Percentiles rank a stretch among this genome's conserved stretches.
Conservation (phyloP, 2,797 vertebrate genomes). For the Pelochelys cantorii region DNA sequence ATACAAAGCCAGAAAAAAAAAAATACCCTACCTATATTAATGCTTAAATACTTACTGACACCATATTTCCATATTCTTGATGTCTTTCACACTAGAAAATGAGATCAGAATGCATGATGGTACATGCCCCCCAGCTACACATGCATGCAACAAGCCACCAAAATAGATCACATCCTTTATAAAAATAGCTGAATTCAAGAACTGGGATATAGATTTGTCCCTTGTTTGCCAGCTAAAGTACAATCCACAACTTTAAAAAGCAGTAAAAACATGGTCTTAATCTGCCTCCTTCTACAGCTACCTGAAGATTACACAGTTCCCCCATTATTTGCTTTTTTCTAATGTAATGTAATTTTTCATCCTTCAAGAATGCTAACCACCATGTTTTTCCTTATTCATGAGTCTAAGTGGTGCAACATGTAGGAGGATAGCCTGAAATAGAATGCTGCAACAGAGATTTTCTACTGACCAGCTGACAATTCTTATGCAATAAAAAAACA, state of each 20-base stretch:
- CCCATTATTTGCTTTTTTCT: not conserved
- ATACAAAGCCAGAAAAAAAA: not conserved
- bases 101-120: not conserved
- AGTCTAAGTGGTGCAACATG: slow-evolving; percentile 44
- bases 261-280: slow-evolving; percentile 11
- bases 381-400: slow-evolving; percentile 30
- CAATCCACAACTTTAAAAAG: fast-evolving
- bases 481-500: slow-evolving; percentile 66
- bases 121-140: not conserved
- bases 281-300: not conserved
- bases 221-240: not conserved
- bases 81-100: not conserved
- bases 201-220: not conserved
- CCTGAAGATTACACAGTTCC: not conserved
- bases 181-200: not conserved
- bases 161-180: not conserved
- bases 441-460: slow-evolving; percentile 54
- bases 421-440: slow-evolving; percentile 36
- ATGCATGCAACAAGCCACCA: not conserved
- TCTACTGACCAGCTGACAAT: slow-evolving; percentile 52
- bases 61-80: not conserved
- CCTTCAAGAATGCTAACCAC: slow-evolving; percentile 25
- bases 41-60: not conserved
- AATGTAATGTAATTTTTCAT: slow-evolving; percentile 12
- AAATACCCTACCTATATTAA: not conserved